These are phyloP conservation scores for Poeciliopsis prolifica DNA, from an alignment of 2,113 vertebrate species.

Conservation along the genomic window DNA sequence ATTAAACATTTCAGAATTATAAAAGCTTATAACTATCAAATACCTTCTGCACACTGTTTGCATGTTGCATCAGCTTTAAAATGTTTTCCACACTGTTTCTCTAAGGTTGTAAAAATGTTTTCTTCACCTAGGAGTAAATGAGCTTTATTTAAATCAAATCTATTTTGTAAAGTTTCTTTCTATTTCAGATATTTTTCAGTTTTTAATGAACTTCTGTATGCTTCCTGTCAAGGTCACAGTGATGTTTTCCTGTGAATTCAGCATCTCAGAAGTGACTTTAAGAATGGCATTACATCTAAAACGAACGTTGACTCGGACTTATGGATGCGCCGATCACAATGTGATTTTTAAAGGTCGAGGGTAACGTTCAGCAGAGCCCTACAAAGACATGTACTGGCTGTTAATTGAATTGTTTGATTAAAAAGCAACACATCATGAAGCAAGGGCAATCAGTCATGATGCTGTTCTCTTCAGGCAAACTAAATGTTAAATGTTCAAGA, in stretches of 20 bases:
- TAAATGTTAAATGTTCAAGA: background rate
- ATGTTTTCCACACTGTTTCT: background rate
- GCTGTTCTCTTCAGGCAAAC: background rate
- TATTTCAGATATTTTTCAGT: background rate
- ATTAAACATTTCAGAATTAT: background rate
- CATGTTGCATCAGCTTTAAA: background rate
- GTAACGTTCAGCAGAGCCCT: background rate
- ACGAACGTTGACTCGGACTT: conserved; percentile 8
- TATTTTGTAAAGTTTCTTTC: background rate
- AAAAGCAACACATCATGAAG: background rate
- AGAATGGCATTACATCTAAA: conserved; percentile 1
- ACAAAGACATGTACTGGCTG: background rate
- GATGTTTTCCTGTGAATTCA: background rate
- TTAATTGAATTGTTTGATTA: background rate
- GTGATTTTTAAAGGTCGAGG: conserved; percentile 6
- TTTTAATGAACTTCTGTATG: background rate
- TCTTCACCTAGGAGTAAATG: background rate
- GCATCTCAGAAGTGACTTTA: conserved; percentile 4
- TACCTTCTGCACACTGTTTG: no score
- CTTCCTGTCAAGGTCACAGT: conserved; percentile 5
- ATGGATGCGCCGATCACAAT: background rate
- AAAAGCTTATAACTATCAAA: background rate
- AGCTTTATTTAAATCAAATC: background rate
- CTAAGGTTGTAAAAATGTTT: background rate
- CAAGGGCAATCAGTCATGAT: background rate